Conservation (phyloP, 2,113 vertebrate genomes). For the Felis chaus region DNA sequence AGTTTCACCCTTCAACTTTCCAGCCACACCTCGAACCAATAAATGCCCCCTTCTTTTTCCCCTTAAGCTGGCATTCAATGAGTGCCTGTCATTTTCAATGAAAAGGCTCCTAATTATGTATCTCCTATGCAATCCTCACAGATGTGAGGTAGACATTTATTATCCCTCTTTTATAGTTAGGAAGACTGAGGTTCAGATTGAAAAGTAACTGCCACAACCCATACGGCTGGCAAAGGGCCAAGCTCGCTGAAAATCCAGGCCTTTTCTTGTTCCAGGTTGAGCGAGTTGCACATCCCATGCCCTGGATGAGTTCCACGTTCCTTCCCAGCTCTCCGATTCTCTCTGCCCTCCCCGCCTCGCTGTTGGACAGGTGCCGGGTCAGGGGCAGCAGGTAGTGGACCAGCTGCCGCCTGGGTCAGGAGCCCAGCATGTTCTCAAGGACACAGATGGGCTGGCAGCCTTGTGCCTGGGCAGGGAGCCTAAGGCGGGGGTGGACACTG, state of each 20-base stretch:
- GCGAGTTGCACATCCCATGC: not conserved
- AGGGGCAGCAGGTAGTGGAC: conserved; percentile 67
- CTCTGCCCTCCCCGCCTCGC: not conserved
- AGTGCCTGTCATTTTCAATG: not conserved
- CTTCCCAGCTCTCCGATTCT: not conserved
- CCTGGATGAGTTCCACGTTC: not conserved
- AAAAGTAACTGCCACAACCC: not conserved
- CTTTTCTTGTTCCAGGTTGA: not conserved
- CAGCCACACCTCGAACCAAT: not conserved
- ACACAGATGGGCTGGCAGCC: conserved; percentile 79
- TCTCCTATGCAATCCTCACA: not conserved
- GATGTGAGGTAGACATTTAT: not conserved
- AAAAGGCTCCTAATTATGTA: not conserved
- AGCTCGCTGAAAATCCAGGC: not conserved
- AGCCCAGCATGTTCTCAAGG: conserved; percentile 77
- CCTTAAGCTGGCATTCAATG: not conserved
- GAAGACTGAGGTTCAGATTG: not conserved
- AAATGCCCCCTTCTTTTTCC: not conserved
- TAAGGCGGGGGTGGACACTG: conserved; percentile 58
- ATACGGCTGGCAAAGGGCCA: not conserved
- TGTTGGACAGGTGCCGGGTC: not conserved
- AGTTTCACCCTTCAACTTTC: not conserved
- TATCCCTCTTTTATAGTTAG: not conserved
- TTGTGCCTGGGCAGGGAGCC: conserved; percentile 66
- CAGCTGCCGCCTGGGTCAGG: conserved; percentile 76